phyloP scores from a whole-genome alignment of 2,888 invertebrate genomes.

The Polyommatus iphigenia region DNA sequence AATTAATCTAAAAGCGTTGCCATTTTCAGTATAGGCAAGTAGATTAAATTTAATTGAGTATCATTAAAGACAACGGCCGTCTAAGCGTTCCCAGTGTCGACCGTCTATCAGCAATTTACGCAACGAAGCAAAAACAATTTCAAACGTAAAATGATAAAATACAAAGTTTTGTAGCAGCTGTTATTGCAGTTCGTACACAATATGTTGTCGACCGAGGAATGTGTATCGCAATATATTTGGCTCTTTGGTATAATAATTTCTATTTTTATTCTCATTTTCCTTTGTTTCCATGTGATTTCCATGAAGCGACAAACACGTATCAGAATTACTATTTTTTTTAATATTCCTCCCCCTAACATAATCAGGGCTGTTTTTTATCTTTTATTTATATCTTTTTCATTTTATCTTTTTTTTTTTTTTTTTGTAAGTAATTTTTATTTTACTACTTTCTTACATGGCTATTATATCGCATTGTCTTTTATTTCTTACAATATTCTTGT shows the following conservation, averaged over 20 bases:
- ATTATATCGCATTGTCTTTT: too few relatives aligned
- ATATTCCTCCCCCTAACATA: too few relatives aligned
- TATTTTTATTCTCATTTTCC: too few relatives aligned
- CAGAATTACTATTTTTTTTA: too few relatives aligned
- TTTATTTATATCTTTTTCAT: too few relatives aligned
- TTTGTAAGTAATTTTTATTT: too few relatives aligned
- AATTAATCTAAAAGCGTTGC: constrained; percentile 11
- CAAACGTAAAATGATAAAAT: not conserved
- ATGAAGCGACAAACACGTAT: too few relatives aligned
- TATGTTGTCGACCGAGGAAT: not conserved
- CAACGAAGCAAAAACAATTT: not conserved
- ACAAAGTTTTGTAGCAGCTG: not conserved
- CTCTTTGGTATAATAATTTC: not conserved
- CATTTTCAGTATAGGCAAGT: not conserved
- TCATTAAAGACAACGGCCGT: not conserved
- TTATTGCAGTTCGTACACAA: not conserved
- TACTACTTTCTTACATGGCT: too few relatives aligned
- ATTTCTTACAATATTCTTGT: too few relatives aligned
- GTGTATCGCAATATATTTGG: not conserved
- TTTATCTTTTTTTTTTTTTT: too few relatives aligned
- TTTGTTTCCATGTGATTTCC: too few relatives aligned
- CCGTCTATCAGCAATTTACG: not conserved
- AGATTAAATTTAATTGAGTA: not conserved
- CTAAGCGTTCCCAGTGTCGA: not conserved
- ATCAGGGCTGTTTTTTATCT: too few relatives aligned